Evolutionary conservation across 2,113 vertebrate genomes (phyloP).

Genomic region (Platycercus adscitus): DNA sequence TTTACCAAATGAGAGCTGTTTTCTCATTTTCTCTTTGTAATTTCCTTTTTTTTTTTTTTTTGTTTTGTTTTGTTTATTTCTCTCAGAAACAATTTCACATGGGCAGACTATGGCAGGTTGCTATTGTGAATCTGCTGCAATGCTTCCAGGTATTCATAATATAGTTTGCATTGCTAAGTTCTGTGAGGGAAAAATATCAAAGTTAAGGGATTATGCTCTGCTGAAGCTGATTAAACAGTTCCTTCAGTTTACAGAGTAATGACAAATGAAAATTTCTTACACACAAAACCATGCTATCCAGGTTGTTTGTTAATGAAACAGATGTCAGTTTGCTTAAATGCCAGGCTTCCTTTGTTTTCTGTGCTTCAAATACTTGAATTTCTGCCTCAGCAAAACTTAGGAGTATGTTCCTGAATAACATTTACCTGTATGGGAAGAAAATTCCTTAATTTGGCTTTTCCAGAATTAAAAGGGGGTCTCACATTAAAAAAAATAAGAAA

Average conservation of each 20-base stretch:
- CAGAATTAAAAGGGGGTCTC: background rate
- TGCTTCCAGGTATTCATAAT: constrained; percentile 41
- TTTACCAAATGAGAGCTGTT: constrained; percentile 8
- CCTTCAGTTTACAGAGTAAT: background rate
- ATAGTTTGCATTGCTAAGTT: background rate
- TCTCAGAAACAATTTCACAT: background rate
- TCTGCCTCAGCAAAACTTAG: background rate
- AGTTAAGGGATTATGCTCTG: constrained; percentile 11
- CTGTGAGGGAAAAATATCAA: background rate
- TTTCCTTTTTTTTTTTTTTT: background rate
- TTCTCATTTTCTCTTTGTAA: background rate
- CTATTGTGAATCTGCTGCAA: background rate
- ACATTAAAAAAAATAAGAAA: background rate
- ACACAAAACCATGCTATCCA: background rate
- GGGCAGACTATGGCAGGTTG: constrained; percentile 9
- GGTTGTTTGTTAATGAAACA: constrained; percentile 52
- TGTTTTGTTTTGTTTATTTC: background rate
- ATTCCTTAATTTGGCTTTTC: background rate
- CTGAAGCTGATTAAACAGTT: constrained; percentile 21
- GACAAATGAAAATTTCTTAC: background rate
- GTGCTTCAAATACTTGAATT: background rate
- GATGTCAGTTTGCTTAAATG: constrained; percentile 23
- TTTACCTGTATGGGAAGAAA: background rate
- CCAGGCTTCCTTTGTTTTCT: background rate
- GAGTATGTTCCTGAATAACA: background rate